phyloP scores from a whole-genome alignment of 2,888 invertebrate genomes.

The Leptopilina myrica region DNA sequence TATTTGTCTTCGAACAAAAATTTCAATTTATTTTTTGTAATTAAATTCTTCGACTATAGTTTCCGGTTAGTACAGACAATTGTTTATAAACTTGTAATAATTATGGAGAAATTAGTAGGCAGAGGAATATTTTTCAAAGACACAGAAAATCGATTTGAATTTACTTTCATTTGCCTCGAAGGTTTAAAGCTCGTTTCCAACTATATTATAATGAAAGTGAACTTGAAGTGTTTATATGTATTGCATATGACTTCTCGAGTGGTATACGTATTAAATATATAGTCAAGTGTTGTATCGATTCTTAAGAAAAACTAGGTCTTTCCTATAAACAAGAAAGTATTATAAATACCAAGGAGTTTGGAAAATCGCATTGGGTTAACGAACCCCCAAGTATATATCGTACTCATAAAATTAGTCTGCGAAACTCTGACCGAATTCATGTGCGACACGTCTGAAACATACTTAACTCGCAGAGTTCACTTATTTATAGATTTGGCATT shows the following conservation, averaged over 20 bases:
- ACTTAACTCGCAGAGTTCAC: conserved; percentile 63
- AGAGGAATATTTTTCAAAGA: no score
- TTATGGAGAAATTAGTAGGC: no score
- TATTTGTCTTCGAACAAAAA: no score
- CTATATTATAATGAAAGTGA: conserved; percentile 11
- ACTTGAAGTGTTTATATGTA: conserved; percentile 12
- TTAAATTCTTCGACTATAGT: no score
- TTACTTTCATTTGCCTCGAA: not conserved
- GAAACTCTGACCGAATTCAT: conserved; percentile 70
- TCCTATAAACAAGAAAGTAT: not conserved
- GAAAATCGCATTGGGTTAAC: conserved; percentile 62
- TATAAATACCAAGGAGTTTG: conserved; percentile 19
- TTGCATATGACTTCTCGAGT: not conserved
- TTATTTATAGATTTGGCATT: conserved; percentile 69
- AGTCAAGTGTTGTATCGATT: conserved; percentile 15
- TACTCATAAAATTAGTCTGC: conserved; percentile 70
- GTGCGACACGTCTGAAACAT: conserved; percentile 62
- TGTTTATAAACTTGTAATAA: no score
- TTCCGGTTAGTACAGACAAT: no score
- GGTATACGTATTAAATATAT: not conserved
- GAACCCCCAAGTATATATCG: conserved; percentile 64
- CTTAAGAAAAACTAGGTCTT: conserved; percentile 11
- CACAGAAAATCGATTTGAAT: not conserved
- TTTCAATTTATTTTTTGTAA: no score
- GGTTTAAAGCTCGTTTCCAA: not conserved